Percentiles rank a stretch among this genome's conserved stretches.
Evolutionary conservation across 2,797 vertebrate genomes (phyloP).

Genomic region (Megaceryle alcyon): DNA sequence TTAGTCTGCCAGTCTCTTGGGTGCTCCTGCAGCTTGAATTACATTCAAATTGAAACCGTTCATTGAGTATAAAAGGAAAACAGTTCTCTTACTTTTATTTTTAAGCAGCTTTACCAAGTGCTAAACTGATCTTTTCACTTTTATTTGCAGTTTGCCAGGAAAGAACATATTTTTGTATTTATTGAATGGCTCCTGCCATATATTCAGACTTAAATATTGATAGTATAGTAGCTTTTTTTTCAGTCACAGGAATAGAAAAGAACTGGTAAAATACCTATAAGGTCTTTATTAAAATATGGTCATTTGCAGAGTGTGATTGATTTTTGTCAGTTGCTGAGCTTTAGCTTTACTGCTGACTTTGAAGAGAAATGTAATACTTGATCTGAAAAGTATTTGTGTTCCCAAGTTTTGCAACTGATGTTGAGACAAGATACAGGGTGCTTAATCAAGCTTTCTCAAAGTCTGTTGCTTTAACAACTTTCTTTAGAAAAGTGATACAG

Average conservation of each 20-base stretch:
- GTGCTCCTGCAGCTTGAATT: not conserved
- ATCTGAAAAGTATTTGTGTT: not conserved
- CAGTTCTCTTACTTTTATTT: not conserved
- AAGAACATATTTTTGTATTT: slow-evolving; percentile 12
- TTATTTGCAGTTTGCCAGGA: not conserved
- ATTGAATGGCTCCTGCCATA: not conserved
- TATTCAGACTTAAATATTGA: not conserved
- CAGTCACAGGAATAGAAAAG: not conserved
- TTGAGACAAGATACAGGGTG: not conserved
- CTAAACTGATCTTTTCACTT: not conserved
- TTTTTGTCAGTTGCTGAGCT: slow-evolving; percentile 21
- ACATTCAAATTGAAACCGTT: not conserved
- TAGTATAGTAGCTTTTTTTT: not conserved
- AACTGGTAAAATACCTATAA: not conserved
- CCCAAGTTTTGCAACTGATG: not conserved
- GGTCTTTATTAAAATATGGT: not conserved
- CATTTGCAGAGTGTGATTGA: slow-evolving; percentile 7
- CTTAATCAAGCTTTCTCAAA: slow-evolving; percentile 5
- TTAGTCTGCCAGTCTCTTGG: not conserved
- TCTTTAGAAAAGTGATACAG: not conserved
- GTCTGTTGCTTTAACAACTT: not conserved
- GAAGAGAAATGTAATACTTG: not conserved
- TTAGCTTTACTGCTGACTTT: slow-evolving; percentile 17
- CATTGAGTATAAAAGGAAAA: not conserved
- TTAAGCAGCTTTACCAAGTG: not conserved